Conservation (phyloP, 1,140 invertebrate species). For the Scaptomyza graminum region DNA sequence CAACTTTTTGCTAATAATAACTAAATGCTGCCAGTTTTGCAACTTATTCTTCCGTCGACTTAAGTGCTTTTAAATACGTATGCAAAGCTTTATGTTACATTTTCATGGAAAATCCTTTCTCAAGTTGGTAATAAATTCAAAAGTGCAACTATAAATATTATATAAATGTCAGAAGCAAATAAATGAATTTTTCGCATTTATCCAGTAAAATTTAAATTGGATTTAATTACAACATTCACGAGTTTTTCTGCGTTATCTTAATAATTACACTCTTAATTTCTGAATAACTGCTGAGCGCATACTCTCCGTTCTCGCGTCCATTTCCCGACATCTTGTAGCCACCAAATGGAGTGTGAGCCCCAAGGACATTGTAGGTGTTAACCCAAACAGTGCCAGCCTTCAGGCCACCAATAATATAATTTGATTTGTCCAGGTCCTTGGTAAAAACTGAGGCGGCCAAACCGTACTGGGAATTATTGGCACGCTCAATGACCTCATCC, state of each 20-base stretch:
- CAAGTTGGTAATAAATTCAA: too few species aligned
- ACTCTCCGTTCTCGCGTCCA: constrained; percentile 88
- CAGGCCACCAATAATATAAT: constrained; percentile 89
- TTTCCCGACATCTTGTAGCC: constrained; percentile 92
- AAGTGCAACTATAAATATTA: too few species aligned
- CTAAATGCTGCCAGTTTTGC: not conserved
- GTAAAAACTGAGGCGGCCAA: constrained; percentile 93
- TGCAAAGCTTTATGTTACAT: too few species aligned
- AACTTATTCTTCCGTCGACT: constrained; percentile 1
- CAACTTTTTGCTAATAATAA: constrained; percentile 17
- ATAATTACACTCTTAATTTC: constrained; percentile 65
- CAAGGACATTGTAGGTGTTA: constrained; percentile 90
- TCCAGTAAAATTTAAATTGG: too few species aligned
- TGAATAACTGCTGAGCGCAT: constrained; percentile 54
- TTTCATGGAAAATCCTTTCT: too few species aligned
- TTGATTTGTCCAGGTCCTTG: constrained; percentile 91
- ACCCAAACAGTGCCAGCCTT: constrained; percentile 95
- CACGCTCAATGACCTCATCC: constrained; percentile 93
- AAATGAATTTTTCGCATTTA: too few species aligned
- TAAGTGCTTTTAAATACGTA: constrained; percentile 8
- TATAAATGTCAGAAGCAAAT: too few species aligned
- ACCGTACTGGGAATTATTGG: constrained; percentile 93
- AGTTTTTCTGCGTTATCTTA: not conserved
- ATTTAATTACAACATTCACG: not conserved
- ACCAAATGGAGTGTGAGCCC: constrained; percentile 90